Conservation (phyloP, 2,113 vertebrate genomes). For the Steatornis caripensis region DNA sequence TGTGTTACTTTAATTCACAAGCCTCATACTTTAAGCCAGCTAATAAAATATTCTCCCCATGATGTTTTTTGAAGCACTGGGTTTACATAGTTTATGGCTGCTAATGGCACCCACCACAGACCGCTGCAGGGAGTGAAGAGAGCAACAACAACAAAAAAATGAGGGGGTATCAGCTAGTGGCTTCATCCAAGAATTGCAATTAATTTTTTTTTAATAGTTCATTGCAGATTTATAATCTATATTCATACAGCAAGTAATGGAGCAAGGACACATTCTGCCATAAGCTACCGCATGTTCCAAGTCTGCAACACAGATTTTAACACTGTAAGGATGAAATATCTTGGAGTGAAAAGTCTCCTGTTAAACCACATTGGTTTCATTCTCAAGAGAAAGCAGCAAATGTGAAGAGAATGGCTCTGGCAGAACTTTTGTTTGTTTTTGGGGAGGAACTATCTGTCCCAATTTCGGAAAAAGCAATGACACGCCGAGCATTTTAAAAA, state of each 20-base stretch:
- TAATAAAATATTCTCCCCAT: background rate
- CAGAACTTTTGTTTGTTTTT: conserved; percentile 9
- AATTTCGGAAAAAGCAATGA: background rate
- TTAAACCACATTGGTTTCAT: background rate
- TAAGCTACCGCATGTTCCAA: background rate
- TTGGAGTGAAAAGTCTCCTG: background rate
- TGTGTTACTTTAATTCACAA: background rate
- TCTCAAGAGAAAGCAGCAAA: background rate
- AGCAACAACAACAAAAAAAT: background rate
- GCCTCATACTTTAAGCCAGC: background rate
- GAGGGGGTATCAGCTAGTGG: background rate
- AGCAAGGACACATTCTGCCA: background rate
- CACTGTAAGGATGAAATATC: background rate
- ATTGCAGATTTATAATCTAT: background rate
- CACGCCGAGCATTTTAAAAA: background rate
- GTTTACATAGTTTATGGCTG: background rate
- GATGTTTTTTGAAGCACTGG: background rate
- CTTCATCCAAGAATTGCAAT: background rate
- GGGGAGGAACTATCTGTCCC: conserved; percentile 35
- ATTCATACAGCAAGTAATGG: background rate
- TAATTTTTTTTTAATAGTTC: background rate
- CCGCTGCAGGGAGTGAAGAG: background rate
- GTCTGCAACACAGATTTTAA: background rate
- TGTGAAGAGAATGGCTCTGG: background rate
- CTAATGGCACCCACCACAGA: background rate